phyloP scores from a whole-genome alignment of 2,113 vertebrate genomes.

The Pelvicachromis taeniatus region DNA sequence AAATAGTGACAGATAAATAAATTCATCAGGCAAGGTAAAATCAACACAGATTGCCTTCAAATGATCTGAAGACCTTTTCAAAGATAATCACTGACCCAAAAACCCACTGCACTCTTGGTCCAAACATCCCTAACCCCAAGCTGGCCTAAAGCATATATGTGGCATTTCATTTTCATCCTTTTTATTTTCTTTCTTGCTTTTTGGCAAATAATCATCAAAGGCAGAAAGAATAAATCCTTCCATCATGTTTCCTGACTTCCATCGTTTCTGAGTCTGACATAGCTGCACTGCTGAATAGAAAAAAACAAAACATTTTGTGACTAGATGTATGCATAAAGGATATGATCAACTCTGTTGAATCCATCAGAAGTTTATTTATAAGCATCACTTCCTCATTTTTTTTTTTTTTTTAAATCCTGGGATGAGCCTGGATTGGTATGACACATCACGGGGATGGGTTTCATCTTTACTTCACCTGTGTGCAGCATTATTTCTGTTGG shows the following conservation, averaged over 20 bases:
- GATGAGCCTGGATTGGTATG: background rate
- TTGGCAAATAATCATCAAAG: background rate
- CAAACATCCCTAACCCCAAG: background rate
- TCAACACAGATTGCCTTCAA: background rate
- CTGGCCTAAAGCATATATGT: background rate
- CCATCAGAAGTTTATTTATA: background rate
- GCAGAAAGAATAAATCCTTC: background rate
- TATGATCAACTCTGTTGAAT: background rate
- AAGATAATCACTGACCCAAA: background rate
- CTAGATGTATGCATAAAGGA: background rate
- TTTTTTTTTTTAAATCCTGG: background rate
- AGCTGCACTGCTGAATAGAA: background rate
- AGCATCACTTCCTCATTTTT: background rate
- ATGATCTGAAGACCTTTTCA: background rate
- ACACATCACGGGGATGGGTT: background rate
- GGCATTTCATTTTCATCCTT: background rate
- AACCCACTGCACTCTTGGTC: background rate
- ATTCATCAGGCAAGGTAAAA: background rate
- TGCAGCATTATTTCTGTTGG: background rate
- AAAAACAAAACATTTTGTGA: background rate
- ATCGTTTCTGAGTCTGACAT: background rate
- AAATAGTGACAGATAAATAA: background rate
- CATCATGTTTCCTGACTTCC: background rate
- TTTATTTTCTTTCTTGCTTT: background rate
- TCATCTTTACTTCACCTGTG: background rate